Percentiles rank a stretch among this genome's conserved stretches.
phyloP scores from a whole-genome alignment of 2,888 invertebrate species.

The Clepsis dumicolana region DNA sequence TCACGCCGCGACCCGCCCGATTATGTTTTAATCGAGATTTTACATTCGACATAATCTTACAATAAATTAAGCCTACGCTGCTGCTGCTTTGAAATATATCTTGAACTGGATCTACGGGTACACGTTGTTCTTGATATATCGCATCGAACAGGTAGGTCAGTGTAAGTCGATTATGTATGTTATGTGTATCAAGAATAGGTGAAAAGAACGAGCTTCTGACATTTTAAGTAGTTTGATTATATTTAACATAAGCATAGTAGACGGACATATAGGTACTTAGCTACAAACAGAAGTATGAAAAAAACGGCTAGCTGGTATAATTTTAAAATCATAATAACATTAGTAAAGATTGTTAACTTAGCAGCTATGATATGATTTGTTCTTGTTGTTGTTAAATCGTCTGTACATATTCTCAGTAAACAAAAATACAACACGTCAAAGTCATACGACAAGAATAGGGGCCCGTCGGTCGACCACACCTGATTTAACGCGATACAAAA shows the following conservation, averaged over 20 bases:
- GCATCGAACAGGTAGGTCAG: too few species aligned
- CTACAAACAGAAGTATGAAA: too few species aligned
- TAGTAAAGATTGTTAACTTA: too few species aligned
- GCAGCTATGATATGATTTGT: too few species aligned
- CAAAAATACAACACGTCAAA: background rate
- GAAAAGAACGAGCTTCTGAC: too few species aligned
- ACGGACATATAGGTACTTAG: too few species aligned
- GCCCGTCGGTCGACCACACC: slow-evolving; percentile 33
- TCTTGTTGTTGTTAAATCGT: background rate
- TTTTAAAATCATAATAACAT: too few species aligned
- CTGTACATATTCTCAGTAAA: background rate
- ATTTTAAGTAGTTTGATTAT: too few species aligned
- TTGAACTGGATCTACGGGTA: slow-evolving; percentile 49
- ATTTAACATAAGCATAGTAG: too few species aligned
- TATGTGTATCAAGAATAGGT: too few species aligned
- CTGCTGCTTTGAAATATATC: background rate
- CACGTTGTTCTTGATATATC: background rate
- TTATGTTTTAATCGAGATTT: slow-evolving; percentile 68
- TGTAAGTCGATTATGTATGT: too few species aligned
- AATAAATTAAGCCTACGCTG: slow-evolving; percentile 61
- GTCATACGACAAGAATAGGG: background rate
- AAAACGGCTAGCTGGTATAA: too few species aligned
- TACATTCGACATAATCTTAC: slow-evolving; percentile 63
- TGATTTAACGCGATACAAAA: slow-evolving; percentile 47
- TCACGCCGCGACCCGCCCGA: slow-evolving; percentile 51